Conservation (phyloP, 35 echinoderm and acorn worm genomes). For the Apostichopus parvimensis region DNA sequence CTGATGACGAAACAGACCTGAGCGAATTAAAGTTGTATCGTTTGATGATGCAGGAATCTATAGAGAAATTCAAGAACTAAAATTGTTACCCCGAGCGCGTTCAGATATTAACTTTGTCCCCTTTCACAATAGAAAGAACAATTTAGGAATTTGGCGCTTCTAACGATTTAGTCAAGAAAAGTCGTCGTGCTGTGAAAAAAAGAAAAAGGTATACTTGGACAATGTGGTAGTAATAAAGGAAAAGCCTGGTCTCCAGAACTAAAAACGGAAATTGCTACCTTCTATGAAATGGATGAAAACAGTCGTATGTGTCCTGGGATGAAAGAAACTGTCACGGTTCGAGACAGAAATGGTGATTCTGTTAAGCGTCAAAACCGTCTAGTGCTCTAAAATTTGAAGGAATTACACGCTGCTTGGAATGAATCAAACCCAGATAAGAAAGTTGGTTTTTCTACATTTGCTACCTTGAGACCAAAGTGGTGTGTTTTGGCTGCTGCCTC, state of each 20-base stretch:
- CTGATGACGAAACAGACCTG: background rate
- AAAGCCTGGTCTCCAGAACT: conserved; percentile 23
- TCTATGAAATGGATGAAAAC: conserved; percentile 22
- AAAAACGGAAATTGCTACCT: background rate
- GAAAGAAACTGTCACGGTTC: conserved; percentile 14
- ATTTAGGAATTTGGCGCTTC: background rate
- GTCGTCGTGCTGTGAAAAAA: background rate
- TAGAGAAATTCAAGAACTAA: background rate
- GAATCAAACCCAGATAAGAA: background rate
- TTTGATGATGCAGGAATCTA: conserved; percentile 1
- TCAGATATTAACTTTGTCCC: conserved; percentile 1
- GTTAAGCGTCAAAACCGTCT: conserved; percentile 5
- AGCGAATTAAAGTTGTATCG: background rate
- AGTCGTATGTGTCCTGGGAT: conserved; percentile 16
- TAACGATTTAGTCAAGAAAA: background rate
- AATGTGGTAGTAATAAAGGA: conserved; percentile 2
- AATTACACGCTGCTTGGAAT: conserved; percentile 30
- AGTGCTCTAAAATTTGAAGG: conserved; percentile 15
- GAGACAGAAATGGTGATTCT: background rate
- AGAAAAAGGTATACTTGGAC: conserved; percentile 2
- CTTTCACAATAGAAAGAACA: conserved; percentile 19
- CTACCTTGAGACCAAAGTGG: background rate
- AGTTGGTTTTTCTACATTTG: conserved; percentile 36
- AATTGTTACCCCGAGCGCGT: background rate
- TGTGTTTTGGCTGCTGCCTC: conserved; percentile 34